These are phyloP conservation scores for Pteruthius melanotis DNA, from an alignment of 2,113 vertebrate species.

Conservation along the genomic window DNA sequence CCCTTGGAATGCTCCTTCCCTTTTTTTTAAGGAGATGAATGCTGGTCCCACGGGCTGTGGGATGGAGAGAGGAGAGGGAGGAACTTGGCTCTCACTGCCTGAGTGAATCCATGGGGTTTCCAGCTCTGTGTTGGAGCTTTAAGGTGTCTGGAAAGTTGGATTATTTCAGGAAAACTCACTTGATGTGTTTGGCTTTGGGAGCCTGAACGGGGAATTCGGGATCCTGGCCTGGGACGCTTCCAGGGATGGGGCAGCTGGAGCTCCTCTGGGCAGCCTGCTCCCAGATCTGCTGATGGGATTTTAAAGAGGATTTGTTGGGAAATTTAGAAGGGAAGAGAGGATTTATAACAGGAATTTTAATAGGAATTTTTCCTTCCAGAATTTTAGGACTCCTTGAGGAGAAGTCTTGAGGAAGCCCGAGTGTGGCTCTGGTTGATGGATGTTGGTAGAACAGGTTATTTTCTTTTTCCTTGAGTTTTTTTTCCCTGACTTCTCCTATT, in stretches of 20 bases:
- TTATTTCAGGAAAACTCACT: neutral
- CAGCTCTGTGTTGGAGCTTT: neutral
- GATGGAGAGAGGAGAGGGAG: neutral
- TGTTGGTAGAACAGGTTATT: neutral
- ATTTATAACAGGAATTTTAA: too few relatives aligned
- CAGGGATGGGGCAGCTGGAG: neutral
- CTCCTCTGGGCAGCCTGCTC: neutral
- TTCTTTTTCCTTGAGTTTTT: neutral
- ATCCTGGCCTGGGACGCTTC: neutral
- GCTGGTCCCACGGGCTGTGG: neutral
- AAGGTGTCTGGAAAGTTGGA: neutral
- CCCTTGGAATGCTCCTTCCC: neutral
- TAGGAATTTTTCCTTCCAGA: neutral
- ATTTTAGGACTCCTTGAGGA: neutral
- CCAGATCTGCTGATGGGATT: neutral
- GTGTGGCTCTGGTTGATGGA: neutral
- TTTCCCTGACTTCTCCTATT: neutral
- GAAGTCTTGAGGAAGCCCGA: neutral
- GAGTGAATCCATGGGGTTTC: neutral
- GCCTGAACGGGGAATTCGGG: neutral
- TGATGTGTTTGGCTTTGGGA: fast-evolving
- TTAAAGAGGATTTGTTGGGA: neutral
- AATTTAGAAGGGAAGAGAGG: neutral
- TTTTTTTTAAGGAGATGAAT: neutral
- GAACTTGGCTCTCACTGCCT: neutral